phyloP scores from a whole-genome alignment of 2,113 vertebrate species.

The Bujurquina vittata region DNA sequence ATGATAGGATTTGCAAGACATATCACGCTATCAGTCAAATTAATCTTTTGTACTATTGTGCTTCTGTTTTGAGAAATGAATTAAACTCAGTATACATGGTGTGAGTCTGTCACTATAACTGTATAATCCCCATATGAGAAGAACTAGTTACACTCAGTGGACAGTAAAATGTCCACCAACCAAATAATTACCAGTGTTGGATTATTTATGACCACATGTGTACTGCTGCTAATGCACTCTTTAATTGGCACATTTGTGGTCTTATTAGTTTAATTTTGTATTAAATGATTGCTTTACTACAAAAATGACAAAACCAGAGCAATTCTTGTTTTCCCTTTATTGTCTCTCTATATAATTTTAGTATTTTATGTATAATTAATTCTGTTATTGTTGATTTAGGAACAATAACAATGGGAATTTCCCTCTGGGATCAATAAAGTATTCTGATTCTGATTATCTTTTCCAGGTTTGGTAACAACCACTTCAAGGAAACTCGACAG shows the following conservation, averaged over 20 bases:
- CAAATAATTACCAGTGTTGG: background rate
- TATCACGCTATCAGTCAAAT: no score
- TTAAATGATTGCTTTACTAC: no score
- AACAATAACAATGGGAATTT: no score
- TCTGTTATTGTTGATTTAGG: background rate
- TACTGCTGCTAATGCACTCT: background rate
- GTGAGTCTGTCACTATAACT: background rate
- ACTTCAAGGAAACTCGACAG: conserved; percentile 94
- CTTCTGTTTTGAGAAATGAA: background rate
- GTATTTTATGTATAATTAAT: background rate
- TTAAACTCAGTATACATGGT: background rate
- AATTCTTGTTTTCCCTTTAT: background rate
- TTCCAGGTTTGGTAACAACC: conserved; percentile 91
- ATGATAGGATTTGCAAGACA: background rate
- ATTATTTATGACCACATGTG: background rate
- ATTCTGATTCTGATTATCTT: background rate
- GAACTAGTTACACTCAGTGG: background rate
- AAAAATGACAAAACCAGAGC: background rate
- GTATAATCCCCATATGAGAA: background rate
- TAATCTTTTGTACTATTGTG: no score
- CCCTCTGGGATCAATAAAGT: no score
- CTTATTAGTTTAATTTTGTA: background rate
- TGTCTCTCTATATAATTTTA: background rate
- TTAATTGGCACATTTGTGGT: background rate
- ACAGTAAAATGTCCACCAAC: background rate